phyloP scores from a whole-genome alignment of 2,113 vertebrate genomes.

The Nycticebus coucang region DNA sequence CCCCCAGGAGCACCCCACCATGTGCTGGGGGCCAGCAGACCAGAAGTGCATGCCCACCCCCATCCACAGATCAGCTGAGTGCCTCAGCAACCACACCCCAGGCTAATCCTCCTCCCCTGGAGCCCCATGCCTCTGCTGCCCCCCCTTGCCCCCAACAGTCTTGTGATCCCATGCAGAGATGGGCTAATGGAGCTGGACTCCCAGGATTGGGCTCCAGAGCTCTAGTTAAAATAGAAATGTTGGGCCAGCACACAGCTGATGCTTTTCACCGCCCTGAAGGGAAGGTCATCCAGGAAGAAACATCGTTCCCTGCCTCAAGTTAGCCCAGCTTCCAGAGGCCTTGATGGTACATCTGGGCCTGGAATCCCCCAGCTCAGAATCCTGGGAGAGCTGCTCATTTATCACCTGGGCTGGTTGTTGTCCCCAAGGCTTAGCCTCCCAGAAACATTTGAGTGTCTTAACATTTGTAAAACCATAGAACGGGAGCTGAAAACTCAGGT shows the following conservation, averaged over 20 bases:
- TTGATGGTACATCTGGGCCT: not conserved
- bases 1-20: not conserved
- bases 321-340: not conserved
- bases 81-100: not conserved
- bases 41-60: not conserved
- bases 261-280: not conserved
- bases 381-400: not conserved
- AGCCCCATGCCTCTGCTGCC: not conserved
- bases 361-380: not conserved
- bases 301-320: not conserved
- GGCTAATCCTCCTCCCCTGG: not conserved
- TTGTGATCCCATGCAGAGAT: accelerated
- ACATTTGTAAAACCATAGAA: not conserved
- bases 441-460: not conserved
- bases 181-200: accelerated
- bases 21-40: accelerated
- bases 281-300: not conserved
- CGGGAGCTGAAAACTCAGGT: not conserved
- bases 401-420: not conserved
- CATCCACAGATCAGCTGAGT: not conserved
- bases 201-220: not conserved
- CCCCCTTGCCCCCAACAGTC: not conserved
- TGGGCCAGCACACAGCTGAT: not conserved
- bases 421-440: not conserved
- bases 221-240: not conserved